Evolutionary conservation across 2,113 vertebrate species (phyloP).

Genomic region (Podocnemis expansa): DNA sequence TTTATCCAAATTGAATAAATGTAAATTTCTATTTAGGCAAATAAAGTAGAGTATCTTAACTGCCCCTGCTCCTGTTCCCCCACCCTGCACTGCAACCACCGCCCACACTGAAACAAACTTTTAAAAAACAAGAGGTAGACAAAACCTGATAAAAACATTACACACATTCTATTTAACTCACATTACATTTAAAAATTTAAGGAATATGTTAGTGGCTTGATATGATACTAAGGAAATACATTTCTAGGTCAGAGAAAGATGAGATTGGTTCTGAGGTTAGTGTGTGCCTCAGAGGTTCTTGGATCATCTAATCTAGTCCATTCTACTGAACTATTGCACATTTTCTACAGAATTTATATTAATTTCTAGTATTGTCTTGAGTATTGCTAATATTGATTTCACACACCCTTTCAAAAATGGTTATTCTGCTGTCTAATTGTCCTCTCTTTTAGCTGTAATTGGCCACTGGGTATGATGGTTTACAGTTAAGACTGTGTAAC

Average conservation of each 20-base stretch:
- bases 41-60: not conserved
- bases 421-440: conserved; percentile 11
- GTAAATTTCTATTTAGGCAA: conserved; percentile 47
- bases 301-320: not conserved
- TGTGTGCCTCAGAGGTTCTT: not conserved
- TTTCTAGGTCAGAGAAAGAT: not conserved
- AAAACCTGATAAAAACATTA: not conserved
- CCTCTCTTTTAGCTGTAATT: not conserved
- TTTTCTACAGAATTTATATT: not conserved
- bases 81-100: too few relatives aligned
- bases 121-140: not conserved
- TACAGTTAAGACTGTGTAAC: not conserved
- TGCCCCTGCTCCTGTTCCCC: too few relatives aligned
- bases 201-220: not conserved
- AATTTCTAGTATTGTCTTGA: not conserved
- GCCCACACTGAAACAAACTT: not conserved
- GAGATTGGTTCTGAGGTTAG: not conserved
- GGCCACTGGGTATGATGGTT: not conserved
- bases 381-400: not conserved
- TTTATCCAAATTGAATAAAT: conserved; percentile 56
- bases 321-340: not conserved
- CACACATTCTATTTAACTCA: not conserved
- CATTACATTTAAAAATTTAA: not conserved
- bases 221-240: not conserved
- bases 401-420: not conserved